Evolutionary conservation across 2,113 vertebrate species (phyloP), one percentile per base, ranked within the genome.

Genomic region (Lasiurus borealis): DNA sequence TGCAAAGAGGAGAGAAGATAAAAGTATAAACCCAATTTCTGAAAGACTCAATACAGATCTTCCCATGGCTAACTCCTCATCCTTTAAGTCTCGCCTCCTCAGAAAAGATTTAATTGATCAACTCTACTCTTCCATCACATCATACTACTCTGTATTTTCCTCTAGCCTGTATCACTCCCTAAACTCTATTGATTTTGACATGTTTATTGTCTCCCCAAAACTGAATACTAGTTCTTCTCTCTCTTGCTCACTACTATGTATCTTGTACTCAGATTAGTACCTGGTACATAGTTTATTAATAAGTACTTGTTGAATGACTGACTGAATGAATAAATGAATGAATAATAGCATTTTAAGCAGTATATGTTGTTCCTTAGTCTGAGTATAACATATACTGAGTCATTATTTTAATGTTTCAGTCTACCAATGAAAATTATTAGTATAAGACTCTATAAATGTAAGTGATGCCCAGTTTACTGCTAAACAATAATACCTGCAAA

Each of bases 361-460:
- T 46, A 12, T 57, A 66, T 25, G 34, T 81, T 92, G 34, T 46
- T 72, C 72, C 44, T 81, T 27, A 95, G 10, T 29, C 50, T 66
- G 14, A 85, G 73, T 62, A 44, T 14, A 19, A 85, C 80, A 52
- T 52, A 52, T 66, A 75, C 36, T 83, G 19, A 91, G 27, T 6
- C 66, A 72, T 36, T 64, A 46, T 77, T 19, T 52, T 59, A 50
- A 89, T 85, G 14, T 34, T 52, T 94, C 31, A 84, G 40, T 78
- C 23, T 44, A 80, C 76, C 19, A 46, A 90, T 66, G 14, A 93
- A 93, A 93, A 91, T 64, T 40, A 72, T 69, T 73, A 88, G 8
- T 31, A 29, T 66, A 64, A 93, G 14, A 0, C 44, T 88, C 72
- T 88, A 77, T n/a, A 93, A 83, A 75, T 90, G 23, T 73, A 48